These are phyloP conservation scores for Tinamus major DNA, from an alignment of 2,797 vertebrate species.

Conservation along the genomic window DNA sequence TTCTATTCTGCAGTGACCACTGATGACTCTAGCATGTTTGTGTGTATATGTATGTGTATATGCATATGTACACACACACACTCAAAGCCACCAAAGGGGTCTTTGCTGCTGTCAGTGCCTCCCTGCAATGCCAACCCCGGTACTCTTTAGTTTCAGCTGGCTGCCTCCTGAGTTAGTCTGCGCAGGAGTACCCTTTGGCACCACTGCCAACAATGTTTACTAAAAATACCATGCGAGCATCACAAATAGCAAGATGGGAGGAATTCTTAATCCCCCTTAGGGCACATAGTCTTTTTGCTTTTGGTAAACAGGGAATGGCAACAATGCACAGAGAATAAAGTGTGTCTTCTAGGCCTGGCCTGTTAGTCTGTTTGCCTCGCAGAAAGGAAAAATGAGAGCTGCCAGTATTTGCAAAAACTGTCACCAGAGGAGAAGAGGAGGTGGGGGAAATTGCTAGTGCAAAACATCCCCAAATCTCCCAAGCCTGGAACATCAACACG, in stretches of 20 bases:
- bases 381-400: constrained; percentile 33
- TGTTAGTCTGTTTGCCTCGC: background rate
- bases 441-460: background rate
- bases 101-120: background rate
- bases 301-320: constrained; percentile 4
- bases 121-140: background rate
- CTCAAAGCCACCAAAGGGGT: background rate
- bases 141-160: background rate
- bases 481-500: background rate
- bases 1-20: background rate
- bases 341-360: background rate
- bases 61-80: background rate
- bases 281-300: background rate
- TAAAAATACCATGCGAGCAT: constrained; percentile 56
- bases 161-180: constrained; percentile 21
- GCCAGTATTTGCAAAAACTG: background rate
- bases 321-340: constrained; percentile 20
- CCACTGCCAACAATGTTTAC: constrained; percentile 4
- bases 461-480: background rate
- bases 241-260: constrained; percentile 54
- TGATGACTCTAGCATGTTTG: background rate
- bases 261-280: constrained; percentile 22
- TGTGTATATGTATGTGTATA: background rate
- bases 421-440: background rate
- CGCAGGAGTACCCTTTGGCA: constrained; percentile 29